Percentiles rank a stretch among this genome's conserved stretches.
phyloP scores from a whole-genome alignment of 2,888 invertebrate genomes.

The Leucoptera coffeella region DNA sequence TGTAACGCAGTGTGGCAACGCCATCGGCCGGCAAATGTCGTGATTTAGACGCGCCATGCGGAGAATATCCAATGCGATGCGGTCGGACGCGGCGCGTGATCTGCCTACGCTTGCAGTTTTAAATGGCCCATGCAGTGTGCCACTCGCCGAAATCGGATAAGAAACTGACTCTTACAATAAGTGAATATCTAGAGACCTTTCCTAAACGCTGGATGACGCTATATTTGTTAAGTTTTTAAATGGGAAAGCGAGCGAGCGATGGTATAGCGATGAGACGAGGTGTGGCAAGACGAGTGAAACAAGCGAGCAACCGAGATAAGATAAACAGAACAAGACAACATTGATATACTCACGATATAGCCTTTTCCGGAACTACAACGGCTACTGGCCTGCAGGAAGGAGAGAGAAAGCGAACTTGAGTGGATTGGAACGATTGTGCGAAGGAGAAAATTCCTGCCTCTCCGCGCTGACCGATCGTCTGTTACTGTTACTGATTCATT shows the following conservation, averaged over 20 bases:
- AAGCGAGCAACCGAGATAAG: too few relatives aligned
- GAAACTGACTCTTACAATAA: too few relatives aligned
- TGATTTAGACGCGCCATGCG: constrained; percentile 48
- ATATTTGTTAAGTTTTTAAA: too few relatives aligned
- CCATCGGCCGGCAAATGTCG: constrained; percentile 47
- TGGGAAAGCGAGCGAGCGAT: too few relatives aligned
- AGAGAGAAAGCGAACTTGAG: constrained; percentile 52
- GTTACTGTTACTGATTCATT: constrained; percentile 1
- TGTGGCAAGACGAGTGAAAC: too few relatives aligned
- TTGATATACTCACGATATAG: constrained; percentile 83
- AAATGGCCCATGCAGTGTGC: constrained; percentile 1
- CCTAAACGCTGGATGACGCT: too few relatives aligned
- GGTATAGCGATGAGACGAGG: too few relatives aligned
- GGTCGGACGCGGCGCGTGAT: constrained; percentile 36
- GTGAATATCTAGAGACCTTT: too few relatives aligned
- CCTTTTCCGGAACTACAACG: constrained; percentile 90
- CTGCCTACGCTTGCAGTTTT: constrained; percentile 27
- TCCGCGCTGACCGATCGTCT: constrained; percentile 10
- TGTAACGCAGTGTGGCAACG: constrained; percentile 40
- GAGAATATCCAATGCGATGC: constrained; percentile 43
- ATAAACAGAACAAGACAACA: constrained; percentile 30
- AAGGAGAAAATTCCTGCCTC: constrained; percentile 34
- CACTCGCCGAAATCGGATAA: too few relatives aligned
- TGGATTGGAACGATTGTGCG: constrained; percentile 26
- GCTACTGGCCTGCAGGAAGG: constrained; percentile 76